These are phyloP conservation scores for Microcaecilia unicolor DNA, from an alignment of 2,797 vertebrate genomes.

Conservation along the genomic window DNA sequence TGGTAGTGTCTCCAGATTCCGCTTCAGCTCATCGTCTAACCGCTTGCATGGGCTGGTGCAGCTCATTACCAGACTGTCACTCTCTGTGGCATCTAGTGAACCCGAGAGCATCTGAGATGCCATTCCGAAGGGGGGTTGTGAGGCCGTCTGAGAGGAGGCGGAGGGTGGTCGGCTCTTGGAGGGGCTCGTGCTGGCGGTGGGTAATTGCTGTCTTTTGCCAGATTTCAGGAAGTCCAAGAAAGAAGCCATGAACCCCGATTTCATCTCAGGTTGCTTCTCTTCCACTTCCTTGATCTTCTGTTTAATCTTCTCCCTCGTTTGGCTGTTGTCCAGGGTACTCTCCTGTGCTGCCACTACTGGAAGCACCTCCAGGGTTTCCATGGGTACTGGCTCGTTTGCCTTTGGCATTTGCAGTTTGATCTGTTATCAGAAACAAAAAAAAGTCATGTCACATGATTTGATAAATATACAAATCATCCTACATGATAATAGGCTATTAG, in stretches of 20 bases:
- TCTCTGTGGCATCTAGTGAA: conserved; percentile 65
- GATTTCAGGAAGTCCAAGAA: conserved; percentile 89
- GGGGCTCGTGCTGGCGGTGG: conserved; percentile 48
- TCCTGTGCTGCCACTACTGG: conserved; percentile 28
- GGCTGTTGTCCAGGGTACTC: conserved; percentile 62
- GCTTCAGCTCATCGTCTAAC: conserved; percentile 83
- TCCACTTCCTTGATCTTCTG: conserved; percentile 80
- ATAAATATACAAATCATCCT: too few relatives aligned
- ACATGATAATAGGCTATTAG: too few relatives aligned
- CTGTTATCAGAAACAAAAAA: conserved; percentile 20
- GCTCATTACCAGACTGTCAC: conserved; percentile 70
- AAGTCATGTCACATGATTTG: neutral
- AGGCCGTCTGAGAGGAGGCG: conserved; percentile 53
- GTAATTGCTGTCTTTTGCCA: conserved; percentile 68
- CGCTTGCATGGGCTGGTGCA: conserved; percentile 84
- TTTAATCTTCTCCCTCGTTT: conserved; percentile 78
- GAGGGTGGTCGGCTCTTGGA: conserved; percentile 58
- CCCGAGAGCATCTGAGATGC: conserved; percentile 41
- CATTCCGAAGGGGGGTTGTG: conserved; percentile 34
- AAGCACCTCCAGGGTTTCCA: conserved; percentile 29
- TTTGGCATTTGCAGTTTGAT: conserved; percentile 52
- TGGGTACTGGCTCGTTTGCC: conserved; percentile 22
- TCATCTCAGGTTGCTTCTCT: conserved; percentile 80
- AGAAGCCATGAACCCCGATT: conserved; percentile 85
- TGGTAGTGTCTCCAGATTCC: conserved; percentile 84